Evolutionary conservation across 2,797 vertebrate species (phyloP).

Genomic region (Tragelaphus oryx): DNA sequence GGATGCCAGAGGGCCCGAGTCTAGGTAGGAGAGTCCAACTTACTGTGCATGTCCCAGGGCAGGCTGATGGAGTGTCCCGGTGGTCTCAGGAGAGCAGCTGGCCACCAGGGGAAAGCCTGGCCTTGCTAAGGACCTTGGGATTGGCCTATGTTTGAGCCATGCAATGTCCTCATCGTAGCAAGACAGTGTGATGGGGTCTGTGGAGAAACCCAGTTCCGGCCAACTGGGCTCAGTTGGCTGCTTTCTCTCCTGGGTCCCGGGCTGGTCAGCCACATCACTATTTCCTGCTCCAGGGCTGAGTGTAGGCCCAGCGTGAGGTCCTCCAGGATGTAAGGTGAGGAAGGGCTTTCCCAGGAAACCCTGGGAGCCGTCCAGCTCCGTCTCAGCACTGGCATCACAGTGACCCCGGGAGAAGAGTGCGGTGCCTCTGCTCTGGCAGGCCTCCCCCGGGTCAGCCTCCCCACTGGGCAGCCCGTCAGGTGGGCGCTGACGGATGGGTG

Average conservation of each 20-base stretch:
- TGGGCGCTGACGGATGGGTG: background rate
- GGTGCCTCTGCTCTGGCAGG: background rate
- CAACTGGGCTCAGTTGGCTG: background rate
- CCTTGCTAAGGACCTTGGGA: constrained; percentile 55
- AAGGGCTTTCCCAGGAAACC: constrained; percentile 19
- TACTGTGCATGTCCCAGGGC: constrained; percentile 79
- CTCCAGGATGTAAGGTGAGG: background rate
- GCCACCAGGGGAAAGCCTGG: background rate
- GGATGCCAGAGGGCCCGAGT: background rate
- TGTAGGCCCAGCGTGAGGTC: fast-evolving
- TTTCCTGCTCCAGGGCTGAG: background rate
- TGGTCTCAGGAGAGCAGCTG: background rate
- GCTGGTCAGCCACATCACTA: background rate
- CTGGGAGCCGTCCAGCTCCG: background rate
- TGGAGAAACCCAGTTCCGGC: constrained; percentile 9
- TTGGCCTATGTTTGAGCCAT: constrained; percentile 52
- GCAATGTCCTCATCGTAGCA: constrained; percentile 47
- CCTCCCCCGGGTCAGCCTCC: background rate
- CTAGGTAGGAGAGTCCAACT: constrained; percentile 63
- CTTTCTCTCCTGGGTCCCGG: constrained; percentile 28
- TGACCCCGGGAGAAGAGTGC: background rate
- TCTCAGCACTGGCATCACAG: background rate
- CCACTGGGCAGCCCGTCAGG: background rate
- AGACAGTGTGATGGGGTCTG: constrained; percentile 31
- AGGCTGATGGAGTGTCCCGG: constrained; percentile 40